Evolutionary conservation across 2,113 vertebrate species (phyloP), one percentile per base, ranked within the genome.

Genomic region (Garra rufa): DNA sequence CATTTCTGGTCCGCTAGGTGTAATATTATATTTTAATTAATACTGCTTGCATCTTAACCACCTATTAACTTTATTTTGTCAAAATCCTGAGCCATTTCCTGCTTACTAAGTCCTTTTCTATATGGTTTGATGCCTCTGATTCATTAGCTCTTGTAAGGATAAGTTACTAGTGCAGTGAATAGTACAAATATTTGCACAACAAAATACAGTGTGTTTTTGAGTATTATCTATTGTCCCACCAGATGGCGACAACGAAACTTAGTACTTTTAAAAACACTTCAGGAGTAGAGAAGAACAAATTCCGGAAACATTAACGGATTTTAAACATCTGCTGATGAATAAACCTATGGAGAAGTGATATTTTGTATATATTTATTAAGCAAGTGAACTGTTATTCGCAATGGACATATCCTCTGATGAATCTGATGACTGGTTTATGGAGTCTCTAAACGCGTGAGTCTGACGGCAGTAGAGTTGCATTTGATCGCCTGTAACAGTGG

Each of bases 371-470:
- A 43, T 44, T 14, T 43, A 21, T 0, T n/a, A 3, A 6, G 13
- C n/a, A 52, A 43, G 38, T 17, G 3, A 59, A 43, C 24, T 28
- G 24, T 19, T 44, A 7, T 44, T 50, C 0, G 80, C 5, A 5
- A 85, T 85, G 83, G 84, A 81, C 0, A 1, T 50, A 0, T 81
- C 81, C 21, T 89, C 81, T 43, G 88, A 87, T 76, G 87, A 91
- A 38, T 67, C 71, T 30, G 92, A 92, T 0, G 91, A 93, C 63
- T 94, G 93, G 92, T 93, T 94, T 34, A 92, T 95, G 10, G 90
- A 94, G 70, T 93, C 94, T 0, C 82, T 94, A 41, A 92, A 89
- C 84, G 90, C 86, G 93, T 95, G 87, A 93, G 92, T 83, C 46
- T 3, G 11, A 15, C 77, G 6, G 38, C 34, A 28, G 15, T n/a